These are phyloP conservation scores for Xenopus tropicalis DNA, from an alignment of 2,113 vertebrate genomes.

Conservation along the genomic window UCB_Xtro_10.0 CM004446.2:69818501-69819000, in stretches of 20 bases:
- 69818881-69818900: constrained; percentile 66
- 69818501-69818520: too few species aligned
- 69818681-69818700: too few species aligned
- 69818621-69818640: too few species aligned
- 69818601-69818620: too few species aligned
- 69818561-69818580: too few species aligned
- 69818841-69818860: constrained; percentile 70
- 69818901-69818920: constrained; percentile 68
- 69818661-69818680: too few species aligned
- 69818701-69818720: too few species aligned
- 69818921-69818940: constrained; percentile 53
- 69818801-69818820: constrained; percentile 51
- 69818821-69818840: constrained; percentile 55
- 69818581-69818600: too few species aligned
- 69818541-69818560: too few species aligned
- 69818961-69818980: constrained; percentile 68
- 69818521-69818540: too few species aligned
- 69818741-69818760: neutral
- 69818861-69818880: constrained; percentile 66
- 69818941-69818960: constrained; percentile 69
- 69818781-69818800: constrained; percentile 39
- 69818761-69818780: constrained; percentile 48
- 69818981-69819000: constrained; percentile 56
- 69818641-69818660: too few species aligned
- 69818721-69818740: too few species aligned